Base-by-base conservation (phyloP, 2,113 vertebrate species). In the Atractosteus spatula region DNA sequence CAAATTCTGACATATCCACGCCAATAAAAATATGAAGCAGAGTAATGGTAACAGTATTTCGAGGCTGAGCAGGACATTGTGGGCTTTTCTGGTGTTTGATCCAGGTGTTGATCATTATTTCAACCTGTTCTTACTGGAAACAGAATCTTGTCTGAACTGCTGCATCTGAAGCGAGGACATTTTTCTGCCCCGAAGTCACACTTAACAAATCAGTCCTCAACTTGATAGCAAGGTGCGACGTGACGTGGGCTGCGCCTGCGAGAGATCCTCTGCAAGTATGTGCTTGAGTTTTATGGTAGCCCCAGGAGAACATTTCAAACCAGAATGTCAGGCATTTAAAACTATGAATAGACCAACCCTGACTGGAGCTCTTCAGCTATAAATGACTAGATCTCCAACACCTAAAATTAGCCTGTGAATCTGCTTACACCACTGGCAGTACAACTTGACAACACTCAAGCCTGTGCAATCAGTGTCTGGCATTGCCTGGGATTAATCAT, bases 271-370 rank as follows among this genome's bases (percentile, higher is more conserved):
- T 79, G 57, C 81, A 45, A 74, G 81, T 81, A 72, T 44, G 29
- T 73, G 76, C 76, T 76, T 70, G 81, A 78, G 42, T 54, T 73
- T 47, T 13, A 29, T 61, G 29, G 41, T 55, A 67, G 55, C 71
- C 74, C 69, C 69, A 63, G 70, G 75, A 71, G 74, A 51, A 61
- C 73, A 42, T 73, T 71, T 71, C 62, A 65, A n/a, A n/a, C 44
- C 66, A 77, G 84, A 85, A 85, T 83, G 70, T 76, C 72, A 77
- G 65, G 72, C 65, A 84, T 73, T 73, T 68, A 66, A 29, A 29
- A 73, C 54, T 51, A 41, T 59, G 57, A 77, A 69, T 41, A 74
- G 45, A 45, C 61, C 29, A 29, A 16, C n/a, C 13, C 59, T 2
- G 13, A 5, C n/a, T 47, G 7, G 1, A 62, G 17, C 14, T 55